These are phyloP conservation scores for Astreopora myriophthalma DNA, from an alignment of 64 coral and sea anemone species.

Conservation along the genomic window DNA sequence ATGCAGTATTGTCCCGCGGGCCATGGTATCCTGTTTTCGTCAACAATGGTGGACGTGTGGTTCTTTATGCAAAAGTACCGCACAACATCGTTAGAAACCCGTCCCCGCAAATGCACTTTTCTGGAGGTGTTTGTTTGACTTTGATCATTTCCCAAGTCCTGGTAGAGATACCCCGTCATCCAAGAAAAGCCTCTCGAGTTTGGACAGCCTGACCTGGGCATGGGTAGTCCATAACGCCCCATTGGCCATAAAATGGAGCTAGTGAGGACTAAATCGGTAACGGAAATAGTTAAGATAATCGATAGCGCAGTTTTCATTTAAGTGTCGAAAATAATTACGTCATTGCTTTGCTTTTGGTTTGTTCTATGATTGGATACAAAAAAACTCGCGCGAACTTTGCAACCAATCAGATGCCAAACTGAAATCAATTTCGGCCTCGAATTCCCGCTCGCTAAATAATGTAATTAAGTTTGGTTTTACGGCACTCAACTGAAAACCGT, in stretches of 20 bases:
- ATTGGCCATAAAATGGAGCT: constrained; percentile 3
- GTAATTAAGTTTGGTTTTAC: no score
- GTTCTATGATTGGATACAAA: no score
- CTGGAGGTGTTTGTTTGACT: not conserved
- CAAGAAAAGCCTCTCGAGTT: constrained; percentile 1
- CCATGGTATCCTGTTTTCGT: constrained; percentile 39
- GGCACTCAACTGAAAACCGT: no score
- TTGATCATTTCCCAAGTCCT: constrained; percentile 4
- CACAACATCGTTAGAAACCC: constrained; percentile 20
- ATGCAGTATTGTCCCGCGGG: constrained; percentile 74
- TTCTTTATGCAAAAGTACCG: constrained; percentile 78
- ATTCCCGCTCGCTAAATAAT: no score
- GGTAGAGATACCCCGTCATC: constrained; percentile 33
- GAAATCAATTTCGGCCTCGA: no score
- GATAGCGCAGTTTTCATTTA: no score
- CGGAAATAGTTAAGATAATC: not conserved
- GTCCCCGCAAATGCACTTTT: constrained; percentile 21
- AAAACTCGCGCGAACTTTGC: no score
- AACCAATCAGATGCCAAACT: no score
- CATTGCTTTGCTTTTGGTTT: no score
- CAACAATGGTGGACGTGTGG: not conserved
- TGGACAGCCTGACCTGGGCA: constrained; percentile 37
- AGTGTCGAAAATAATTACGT: no score
- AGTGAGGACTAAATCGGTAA: not conserved
- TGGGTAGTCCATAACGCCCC: constrained; percentile 67